A percentile compares a stretch with the other conserved stretches of the same genome.
These are phyloP conservation scores for Piaya cayana DNA, from an alignment of 2,113 vertebrate species.

Conservation along the genomic window DNA sequence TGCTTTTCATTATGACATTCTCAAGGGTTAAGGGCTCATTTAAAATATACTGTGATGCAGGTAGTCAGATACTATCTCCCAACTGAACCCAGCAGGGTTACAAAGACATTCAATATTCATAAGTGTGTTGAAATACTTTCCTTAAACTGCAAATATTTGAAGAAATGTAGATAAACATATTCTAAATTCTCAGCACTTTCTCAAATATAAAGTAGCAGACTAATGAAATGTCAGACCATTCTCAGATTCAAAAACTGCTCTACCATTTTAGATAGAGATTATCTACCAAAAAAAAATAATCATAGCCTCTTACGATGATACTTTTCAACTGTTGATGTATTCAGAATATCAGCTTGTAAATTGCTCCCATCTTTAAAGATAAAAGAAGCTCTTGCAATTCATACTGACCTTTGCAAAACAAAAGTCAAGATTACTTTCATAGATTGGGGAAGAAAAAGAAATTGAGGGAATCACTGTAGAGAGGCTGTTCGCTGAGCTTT, in stretches of 20 bases:
- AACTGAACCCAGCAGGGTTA: conserved; percentile 40
- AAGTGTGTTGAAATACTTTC: conserved; percentile 52
- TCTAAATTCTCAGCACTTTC: conserved; percentile 66
- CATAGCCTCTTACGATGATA: not conserved
- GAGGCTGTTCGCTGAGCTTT: not conserved
- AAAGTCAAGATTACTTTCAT: not conserved
- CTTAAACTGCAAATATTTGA: conserved; percentile 63
- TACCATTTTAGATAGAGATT: conserved; percentile 33
- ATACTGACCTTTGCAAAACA: not conserved
- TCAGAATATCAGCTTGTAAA: conserved; percentile 11
- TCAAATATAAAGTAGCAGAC: conserved; percentile 48
- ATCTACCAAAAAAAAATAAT: conserved; percentile 10
- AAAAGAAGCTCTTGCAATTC: not conserved
- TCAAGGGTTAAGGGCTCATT: not conserved
- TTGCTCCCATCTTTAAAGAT: not conserved
- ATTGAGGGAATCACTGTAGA: not conserved
- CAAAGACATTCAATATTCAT: conserved; percentile 51
- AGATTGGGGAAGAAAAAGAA: not conserved
- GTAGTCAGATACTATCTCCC: conserved; percentile 7
- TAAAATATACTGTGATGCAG: not conserved
- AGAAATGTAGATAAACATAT: conserved; percentile 63
- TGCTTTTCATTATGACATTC: not conserved
- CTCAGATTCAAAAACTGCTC: conserved; percentile 45
- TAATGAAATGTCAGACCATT: conserved; percentile 64
- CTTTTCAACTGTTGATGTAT: conserved; percentile 17